Evolutionary conservation across 2,888 invertebrate species (phyloP), one percentile per base, ranked within the genome.

Genomic region (Zygaena filipendulae): DNA sequence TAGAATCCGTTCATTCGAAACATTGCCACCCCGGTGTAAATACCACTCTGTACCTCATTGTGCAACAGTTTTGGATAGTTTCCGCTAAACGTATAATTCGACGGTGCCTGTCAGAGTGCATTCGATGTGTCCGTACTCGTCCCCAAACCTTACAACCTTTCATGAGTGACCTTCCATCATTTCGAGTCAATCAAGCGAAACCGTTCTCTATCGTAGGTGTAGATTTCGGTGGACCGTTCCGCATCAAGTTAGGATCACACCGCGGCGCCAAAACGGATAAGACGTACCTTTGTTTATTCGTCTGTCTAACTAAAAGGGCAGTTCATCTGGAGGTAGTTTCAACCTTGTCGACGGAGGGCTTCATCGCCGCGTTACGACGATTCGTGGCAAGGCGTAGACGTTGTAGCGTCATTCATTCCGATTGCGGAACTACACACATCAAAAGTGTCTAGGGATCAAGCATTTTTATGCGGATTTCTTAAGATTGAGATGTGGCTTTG

Each of bases 51-150:
- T 36, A 27, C 9, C 21, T 36, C 3, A 7, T 36, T 13, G 13
- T 28, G 3, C 36, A 33, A 22, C 36, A 33, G 11, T 36, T 36
- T 23, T 36, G 36, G 33, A 25, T 36, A 13, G 18, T 36, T 5
- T 30, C 30, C 9, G 30, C 36, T 6, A 31, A 31, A 27, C 36
- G 36, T 11, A 22, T 24, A 7, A 33, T 36, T 20, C 27, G 29
- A 9, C 25, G 26, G 3, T 18, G 21, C 3, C 6, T 36, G 10
- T 30, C 36, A 3, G 31, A 31, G 10, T 32, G 37, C 21, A 22
- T 33, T 7, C 28, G 27, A 12, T 36, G 36, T 21, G 31, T 27
- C 21, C 21, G 31, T 21, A 14, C 21, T 7, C 9, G 27, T 19
- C 36, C 36, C 10, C 10, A 23, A 14, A 26, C 33, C n/a, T 23